Conservation (phyloP, 2,888 invertebrate genomes). For the Zaprionus obscuricornis region DNA sequence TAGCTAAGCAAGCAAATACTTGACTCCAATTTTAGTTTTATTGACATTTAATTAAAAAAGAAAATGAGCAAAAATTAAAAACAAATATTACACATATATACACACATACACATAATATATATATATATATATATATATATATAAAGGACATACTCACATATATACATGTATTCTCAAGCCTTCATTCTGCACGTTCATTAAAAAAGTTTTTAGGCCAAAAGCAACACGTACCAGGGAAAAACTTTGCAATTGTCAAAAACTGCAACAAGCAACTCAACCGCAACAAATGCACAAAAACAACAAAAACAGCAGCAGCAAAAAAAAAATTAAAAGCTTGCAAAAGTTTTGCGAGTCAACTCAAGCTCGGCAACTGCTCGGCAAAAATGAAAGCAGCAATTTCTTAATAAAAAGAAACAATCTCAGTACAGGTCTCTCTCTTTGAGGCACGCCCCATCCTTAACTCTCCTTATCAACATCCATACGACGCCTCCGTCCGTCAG, state of each 20-base stretch:
- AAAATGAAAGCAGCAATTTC: constrained; percentile 19
- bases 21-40: neutral
- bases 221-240: constrained; percentile 65
- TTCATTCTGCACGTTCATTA: constrained; percentile 63
- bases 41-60: constrained; percentile 6
- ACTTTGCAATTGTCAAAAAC: constrained; percentile 74
- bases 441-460: neutral
- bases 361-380: constrained; percentile 32
- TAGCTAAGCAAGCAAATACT: too few species aligned
- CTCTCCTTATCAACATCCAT: neutral
- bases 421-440: constrained; percentile 4
- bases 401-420: constrained; percentile 47
- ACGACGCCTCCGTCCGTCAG: too few species aligned
- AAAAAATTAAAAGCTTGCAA: constrained; percentile 31
- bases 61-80: constrained; percentile 3
- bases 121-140: too few species aligned
- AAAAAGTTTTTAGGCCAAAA: constrained; percentile 66
- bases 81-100: constrained; percentile 18
- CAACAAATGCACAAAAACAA: constrained; percentile 30
- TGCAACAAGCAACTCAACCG: constrained; percentile 69
- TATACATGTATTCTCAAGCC: too few species aligned
- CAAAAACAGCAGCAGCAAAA: constrained; percentile 10
- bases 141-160: too few species aligned
- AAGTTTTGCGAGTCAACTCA: constrained; percentile 45
- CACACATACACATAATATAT: too few species aligned